Percentiles rank a stretch among this genome's conserved stretches.
These are phyloP conservation scores for Marcusenius ussheri DNA, from an alignment of 2,113 vertebrate species.

Conservation along the genomic window DNA sequence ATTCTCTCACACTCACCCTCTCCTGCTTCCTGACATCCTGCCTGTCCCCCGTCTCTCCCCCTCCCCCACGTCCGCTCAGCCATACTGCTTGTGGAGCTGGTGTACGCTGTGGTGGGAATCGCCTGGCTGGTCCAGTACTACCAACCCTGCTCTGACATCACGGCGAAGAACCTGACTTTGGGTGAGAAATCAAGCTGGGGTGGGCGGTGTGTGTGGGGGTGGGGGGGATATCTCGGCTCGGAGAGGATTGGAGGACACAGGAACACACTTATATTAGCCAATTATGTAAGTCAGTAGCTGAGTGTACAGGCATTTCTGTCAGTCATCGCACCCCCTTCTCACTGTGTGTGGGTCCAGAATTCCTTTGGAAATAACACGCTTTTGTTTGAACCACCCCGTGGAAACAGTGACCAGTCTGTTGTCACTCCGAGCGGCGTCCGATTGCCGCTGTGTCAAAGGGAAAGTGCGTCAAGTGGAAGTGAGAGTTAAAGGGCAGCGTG, in stretches of 20 bases:
- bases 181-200: conserved; percentile 60
- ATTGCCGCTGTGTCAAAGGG: not conserved
- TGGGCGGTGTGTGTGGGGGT: not conserved
- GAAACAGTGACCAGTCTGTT: conserved; percentile 9
- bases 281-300: conserved; percentile 7
- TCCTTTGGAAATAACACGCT: conserved; percentile 8
- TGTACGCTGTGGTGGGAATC: conserved; percentile 94
- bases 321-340: not conserved
- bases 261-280: not conserved
- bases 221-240: not conserved
- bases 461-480: not conserved
- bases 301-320: not conserved
- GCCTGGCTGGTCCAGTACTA: conserved; percentile 96
- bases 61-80: conserved; percentile 57
- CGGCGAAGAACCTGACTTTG: conserved; percentile 89
- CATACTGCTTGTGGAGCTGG: conserved; percentile 91
- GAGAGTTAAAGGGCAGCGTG: not conserved
- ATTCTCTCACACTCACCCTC: not conserved
- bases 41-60: not conserved
- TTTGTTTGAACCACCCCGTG: conserved; percentile 1
- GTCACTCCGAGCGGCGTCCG: not conserved
- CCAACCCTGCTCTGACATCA: conserved; percentile 88
- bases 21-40: not conserved
- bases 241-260: not conserved
- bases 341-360: conserved; percentile 8